Percentiles rank a stretch among this genome's conserved stretches.
Evolutionary conservation across 2,888 invertebrate species (phyloP).

Genomic region (Agriopis marginaria): DNA sequence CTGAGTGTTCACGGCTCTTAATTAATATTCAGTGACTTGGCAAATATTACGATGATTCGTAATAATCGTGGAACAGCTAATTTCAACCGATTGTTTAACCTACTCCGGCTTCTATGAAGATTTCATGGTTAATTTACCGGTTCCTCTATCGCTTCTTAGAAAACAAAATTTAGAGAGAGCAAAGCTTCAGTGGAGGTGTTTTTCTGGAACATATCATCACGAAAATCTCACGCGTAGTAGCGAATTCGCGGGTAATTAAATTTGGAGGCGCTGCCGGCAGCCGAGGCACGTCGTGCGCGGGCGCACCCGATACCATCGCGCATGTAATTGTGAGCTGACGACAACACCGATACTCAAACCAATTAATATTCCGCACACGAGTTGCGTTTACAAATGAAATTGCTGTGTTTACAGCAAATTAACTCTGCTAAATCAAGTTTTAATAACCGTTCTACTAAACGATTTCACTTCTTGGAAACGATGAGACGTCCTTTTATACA

Average conservation of each 20-base stretch:
- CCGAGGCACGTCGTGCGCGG: conserved; percentile 51
- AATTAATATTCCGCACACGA: conserved; percentile 66
- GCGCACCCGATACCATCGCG: conserved; percentile 66
- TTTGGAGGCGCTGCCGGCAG: conserved; percentile 65
- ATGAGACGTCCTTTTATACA: conserved; percentile 30
- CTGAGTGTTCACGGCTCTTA: conserved; percentile 65
- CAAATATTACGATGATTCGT: conserved; percentile 59
- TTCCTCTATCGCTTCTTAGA: conserved; percentile 2
- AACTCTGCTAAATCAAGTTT: conserved; percentile 50
- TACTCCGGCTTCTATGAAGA: conserved; percentile 6
- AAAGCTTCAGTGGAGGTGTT: conserved; percentile 4
- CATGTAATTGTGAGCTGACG: conserved; percentile 67
- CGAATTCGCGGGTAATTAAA: conserved; percentile 77
- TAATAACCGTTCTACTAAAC: conserved; percentile 40
- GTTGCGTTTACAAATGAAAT: conserved; percentile 53
- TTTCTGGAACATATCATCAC: conserved; percentile 38
- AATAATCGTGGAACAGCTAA: conserved; percentile 60
- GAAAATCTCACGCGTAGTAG: conserved; percentile 54
- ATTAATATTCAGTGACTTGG: conserved; percentile 82
- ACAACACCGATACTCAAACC: conserved; percentile 52
- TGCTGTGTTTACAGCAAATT: conserved; percentile 57
- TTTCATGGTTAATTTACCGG: conserved; percentile 13
- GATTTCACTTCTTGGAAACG: conserved; percentile 40
- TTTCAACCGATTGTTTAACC: conserved; percentile 64
- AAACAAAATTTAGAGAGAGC: neutral